These are phyloP conservation scores for Cladorhizidae sp. DNA, from an alignment of 37 sponge, comb jelly and placozoan species.

Conservation along the genomic window DNA sequence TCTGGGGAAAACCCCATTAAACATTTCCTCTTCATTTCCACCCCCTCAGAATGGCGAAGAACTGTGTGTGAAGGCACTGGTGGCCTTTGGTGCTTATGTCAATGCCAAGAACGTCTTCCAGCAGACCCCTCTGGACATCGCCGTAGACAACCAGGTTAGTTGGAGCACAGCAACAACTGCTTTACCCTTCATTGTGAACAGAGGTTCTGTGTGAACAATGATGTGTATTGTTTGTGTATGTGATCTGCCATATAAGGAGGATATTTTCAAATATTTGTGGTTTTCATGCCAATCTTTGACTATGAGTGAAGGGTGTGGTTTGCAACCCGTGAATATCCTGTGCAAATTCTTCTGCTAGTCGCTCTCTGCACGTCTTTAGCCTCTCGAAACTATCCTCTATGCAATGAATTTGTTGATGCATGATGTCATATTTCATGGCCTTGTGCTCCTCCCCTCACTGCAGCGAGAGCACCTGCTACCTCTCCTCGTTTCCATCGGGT, in stretches of 20 bases:
- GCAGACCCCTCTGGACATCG: slow-evolving; percentile 48
- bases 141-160: slow-evolving; percentile 14
- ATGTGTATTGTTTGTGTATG: not conserved
- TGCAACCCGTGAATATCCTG: no score
- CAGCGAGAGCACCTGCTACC: slow-evolving; percentile 26
- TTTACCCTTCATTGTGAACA: not conserved
- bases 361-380: no score
- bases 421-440: no score
- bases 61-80: slow-evolving; percentile 16
- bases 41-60: slow-evolving; percentile 25
- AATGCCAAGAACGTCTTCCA: slow-evolving; percentile 27
- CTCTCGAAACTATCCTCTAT: no score
- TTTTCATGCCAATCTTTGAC: no score
- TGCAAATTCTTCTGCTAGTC: no score
- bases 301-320: no score
- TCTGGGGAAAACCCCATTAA: no score
- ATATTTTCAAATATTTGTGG: not conserved
- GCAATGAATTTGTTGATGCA: no score
- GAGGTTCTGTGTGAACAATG: no score
- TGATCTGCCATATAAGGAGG: not conserved
- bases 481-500: slow-evolving; percentile 27
- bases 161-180: no score
- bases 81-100: slow-evolving; percentile 46
- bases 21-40: no score
- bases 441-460: not conserved